These are phyloP conservation scores for Corydoras sp. DNA, from an alignment of 2,113 vertebrate genomes.

Conservation along the genomic window DNA sequence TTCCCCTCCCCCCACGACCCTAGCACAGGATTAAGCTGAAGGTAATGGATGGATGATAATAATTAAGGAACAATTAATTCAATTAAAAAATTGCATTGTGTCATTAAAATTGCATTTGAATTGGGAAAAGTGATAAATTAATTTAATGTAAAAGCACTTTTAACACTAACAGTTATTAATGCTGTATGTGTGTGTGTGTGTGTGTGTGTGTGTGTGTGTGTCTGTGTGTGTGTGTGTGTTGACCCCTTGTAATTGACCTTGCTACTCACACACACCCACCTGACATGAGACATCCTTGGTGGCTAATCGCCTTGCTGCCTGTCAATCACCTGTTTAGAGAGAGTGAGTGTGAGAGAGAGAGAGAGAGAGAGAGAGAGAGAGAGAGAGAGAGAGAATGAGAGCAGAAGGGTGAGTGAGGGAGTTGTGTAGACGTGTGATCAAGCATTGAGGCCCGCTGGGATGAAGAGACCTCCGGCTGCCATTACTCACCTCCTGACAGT, in stretches of 20 bases:
- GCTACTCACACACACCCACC: constrained; percentile 30
- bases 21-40: no score
- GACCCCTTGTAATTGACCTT: constrained; percentile 50
- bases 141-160: no score
- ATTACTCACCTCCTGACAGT: constrained; percentile 43
- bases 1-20: no score
- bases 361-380: constrained; percentile 10
- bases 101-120: no score
- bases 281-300: constrained; percentile 32
- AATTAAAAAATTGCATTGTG: no score
- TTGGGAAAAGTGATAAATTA: no score
- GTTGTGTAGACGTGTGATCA: constrained; percentile 16
- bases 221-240: constrained; percentile 16
- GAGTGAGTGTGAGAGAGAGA: constrained; percentile 1
- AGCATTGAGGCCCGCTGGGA: constrained; percentile 33
- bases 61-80: no score
- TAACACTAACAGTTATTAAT: no score
- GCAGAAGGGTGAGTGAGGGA: constrained; percentile 6
- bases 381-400: not conserved
- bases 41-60: no score
- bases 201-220: not conserved
- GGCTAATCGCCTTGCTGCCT: constrained; percentile 45
- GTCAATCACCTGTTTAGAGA: constrained; percentile 34
- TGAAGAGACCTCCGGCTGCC: constrained; percentile 38
- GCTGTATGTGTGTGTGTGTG: not conserved